phyloP scores from a whole-genome alignment of 2,113 vertebrate species.

The Amphilophus citrinellus region DNA sequence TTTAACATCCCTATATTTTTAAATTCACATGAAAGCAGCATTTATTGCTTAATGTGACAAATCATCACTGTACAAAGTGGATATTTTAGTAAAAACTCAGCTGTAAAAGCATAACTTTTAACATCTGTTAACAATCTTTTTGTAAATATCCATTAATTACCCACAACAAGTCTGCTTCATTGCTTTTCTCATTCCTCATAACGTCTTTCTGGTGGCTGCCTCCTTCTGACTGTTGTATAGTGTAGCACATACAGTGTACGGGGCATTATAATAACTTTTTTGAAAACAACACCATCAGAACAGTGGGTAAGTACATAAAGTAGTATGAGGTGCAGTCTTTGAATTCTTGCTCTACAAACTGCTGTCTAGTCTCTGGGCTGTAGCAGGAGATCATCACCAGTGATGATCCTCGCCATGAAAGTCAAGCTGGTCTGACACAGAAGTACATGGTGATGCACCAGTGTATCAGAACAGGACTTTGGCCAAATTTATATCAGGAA shows the following conservation, averaged over 20 bases:
- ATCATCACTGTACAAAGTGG: too few relatives aligned
- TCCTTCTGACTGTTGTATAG: not conserved
- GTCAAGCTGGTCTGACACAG: not conserved
- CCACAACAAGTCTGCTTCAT: not conserved
- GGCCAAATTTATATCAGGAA: not conserved
- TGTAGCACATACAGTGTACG: not conserved
- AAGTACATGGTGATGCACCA: not conserved
- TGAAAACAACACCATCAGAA: not conserved
- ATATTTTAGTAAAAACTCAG: not conserved
- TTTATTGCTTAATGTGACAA: not conserved
- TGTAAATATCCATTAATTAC: not conserved
- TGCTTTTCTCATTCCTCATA: not conserved
- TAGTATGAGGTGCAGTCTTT: rapidly evolving
- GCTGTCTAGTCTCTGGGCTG: not conserved
- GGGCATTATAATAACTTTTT: not conserved
- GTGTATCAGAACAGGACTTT: not conserved
- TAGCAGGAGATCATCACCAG: not conserved
- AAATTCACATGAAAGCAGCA: not conserved
- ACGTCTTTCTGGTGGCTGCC: not conserved
- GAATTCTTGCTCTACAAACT: not conserved
- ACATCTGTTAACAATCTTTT: not conserved
- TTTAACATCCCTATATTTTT: not conserved
- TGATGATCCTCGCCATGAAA: not conserved
- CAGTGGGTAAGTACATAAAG: not conserved
- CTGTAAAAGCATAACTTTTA: too few relatives aligned